Evolutionary conservation across 1,140 invertebrate genomes (phyloP), one percentile per base, ranked within the genome.

Genomic region (Solenopsis fugax): DNA sequence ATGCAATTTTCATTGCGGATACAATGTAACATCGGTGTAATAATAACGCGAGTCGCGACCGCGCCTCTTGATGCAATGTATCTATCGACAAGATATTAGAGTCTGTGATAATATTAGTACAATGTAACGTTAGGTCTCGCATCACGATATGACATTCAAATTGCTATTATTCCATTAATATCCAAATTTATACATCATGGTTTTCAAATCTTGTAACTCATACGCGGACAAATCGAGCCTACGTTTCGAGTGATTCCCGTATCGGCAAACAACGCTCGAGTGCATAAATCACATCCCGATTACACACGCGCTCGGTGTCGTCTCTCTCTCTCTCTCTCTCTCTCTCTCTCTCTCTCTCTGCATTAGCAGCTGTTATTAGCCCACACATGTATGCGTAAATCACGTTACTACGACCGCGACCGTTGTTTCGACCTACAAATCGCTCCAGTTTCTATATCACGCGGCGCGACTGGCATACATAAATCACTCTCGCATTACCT

Each of bases 261-360:
- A 67, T 80, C 78, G 18, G 52, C 21, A 48, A 69, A 71, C 45
- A 48, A 82, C 37, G 37, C 37, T 41, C 41, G 54, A 75, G 56
- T 84, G 50, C 80, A 62, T 75, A 73, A 75, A 84, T 84, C 80
- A 84, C 5, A n/a, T 50, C 13, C 54, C 56, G 56, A 75, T 84
- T 75, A 62, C 45, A 24, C 12, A 34, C 52, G 12, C 65, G 64
- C 10, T 24, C 13, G 29, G 29, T 45, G 13, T 13, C 13, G 37
- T 45, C 13, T n/a, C 54, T 29, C 24, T 48, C 54, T 45, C 12
- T 52, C 69, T 24, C 71, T 65, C 34, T 65, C 29, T 7, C 69
- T 4, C 37, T 37, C 50, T 50, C 37, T 37, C 37, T 45, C 18
- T 16, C 41, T 24, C 50, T 67, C 37, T 67, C 34, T 58, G 41